Evolutionary conservation across 2,888 invertebrate species (phyloP).

Genomic region (Lacanobia wlatinum): DNA sequence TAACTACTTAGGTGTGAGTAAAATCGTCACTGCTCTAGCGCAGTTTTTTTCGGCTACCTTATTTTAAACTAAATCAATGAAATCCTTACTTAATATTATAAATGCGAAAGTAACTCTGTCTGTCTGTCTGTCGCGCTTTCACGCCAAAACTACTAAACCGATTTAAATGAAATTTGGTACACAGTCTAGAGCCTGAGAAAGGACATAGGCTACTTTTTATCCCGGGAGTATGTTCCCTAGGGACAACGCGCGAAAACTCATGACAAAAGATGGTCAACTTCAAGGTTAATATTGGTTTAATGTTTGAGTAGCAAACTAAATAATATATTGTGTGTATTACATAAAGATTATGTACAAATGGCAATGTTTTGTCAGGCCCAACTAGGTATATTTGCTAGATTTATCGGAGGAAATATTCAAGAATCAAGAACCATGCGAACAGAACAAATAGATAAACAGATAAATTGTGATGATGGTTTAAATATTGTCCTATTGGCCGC

Average conservation of each 20-base stretch:
- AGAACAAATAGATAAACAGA: not conserved
- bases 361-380: not conserved
- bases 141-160: no score
- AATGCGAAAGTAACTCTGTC: no score
- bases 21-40: no score
- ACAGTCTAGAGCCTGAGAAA: no score
- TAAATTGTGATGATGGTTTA: not conserved
- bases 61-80: not conserved
- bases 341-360: not conserved
- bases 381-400: not conserved
- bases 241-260: no score
- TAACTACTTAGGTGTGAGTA: not conserved
- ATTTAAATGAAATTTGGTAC: no score
- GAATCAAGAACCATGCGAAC: not conserved
- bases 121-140: no score
- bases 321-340: not conserved
- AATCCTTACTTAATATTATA: no score
- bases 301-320: not conserved
- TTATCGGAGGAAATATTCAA: not conserved
- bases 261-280: constrained; percentile 1
- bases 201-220: no score
- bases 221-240: no score
- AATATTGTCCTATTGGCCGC: not conserved
- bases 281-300: not conserved
- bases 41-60: not conserved